phyloP scores from a whole-genome alignment of 2,888 invertebrate species.

The Junonia oenone region DNA sequence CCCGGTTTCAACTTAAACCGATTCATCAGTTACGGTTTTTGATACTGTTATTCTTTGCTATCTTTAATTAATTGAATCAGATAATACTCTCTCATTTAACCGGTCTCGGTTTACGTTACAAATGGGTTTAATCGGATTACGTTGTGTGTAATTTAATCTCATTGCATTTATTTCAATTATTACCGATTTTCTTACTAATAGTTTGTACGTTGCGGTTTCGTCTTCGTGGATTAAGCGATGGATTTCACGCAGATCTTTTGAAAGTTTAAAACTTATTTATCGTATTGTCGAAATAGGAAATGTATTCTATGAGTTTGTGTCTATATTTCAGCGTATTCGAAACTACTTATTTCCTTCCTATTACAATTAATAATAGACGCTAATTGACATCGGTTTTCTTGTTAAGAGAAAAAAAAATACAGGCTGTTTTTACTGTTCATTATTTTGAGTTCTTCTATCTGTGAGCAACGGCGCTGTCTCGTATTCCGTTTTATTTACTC shows the following conservation, averaged over 20 bases:
- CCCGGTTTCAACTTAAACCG: slow-evolving; percentile 3
- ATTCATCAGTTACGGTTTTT: slow-evolving; percentile 6
- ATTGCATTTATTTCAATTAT: background rate
- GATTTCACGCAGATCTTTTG: too few species aligned
- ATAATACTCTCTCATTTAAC: background rate
- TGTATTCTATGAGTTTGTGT: too few species aligned
- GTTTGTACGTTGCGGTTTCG: background rate
- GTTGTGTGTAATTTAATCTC: background rate
- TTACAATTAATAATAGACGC: too few species aligned
- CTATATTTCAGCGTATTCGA: too few species aligned
- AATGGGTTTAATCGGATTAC: background rate
- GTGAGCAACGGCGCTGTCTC: background rate
- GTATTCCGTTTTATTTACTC: background rate
- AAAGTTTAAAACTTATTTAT: too few species aligned
- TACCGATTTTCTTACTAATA: background rate
- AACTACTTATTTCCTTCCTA: too few species aligned
- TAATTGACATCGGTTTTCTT: background rate
- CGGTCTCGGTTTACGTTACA: background rate
- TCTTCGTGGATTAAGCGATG: background rate
- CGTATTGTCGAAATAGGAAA: too few species aligned
- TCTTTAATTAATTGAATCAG: slow-evolving; percentile 18
- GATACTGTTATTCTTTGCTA: slow-evolving; percentile 12
- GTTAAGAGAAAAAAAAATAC: background rate
- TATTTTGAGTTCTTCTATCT: background rate
- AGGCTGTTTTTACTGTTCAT: background rate